Evolutionary conservation across 2,888 invertebrate species (phyloP), one percentile per base, ranked within the genome.

Genomic region (Siphlonurus alternatus): DNA sequence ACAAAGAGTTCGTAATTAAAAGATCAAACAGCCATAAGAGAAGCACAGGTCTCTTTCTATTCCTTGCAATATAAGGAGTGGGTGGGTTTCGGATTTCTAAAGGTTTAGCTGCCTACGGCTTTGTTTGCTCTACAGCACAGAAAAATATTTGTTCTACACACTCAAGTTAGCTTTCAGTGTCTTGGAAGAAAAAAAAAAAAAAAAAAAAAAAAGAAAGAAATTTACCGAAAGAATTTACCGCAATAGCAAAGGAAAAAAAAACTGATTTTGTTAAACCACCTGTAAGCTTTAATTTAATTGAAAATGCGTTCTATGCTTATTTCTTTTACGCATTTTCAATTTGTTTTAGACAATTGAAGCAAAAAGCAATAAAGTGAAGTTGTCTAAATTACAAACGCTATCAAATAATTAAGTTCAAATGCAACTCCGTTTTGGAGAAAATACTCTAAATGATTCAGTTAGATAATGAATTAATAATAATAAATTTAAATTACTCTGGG

Each of bases 1-100:
- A 56, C 56, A 56, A 56, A 56, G 56, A 56, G 56, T 10, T 56
- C n/a, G 22, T 56, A 56, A 56, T 56, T 56, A 56, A 56, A 56
- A 56, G 56, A 56, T 56, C 56, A 56, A 56, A 56, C 56, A 56
- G 56, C 56, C 19, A 22, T 22, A 38, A 38, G 38, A 38, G 15
- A 38, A 10, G n/a, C n/a, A n/a, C n/a, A n/a, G 15, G 38, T 38
- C 38, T 38, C 38, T 38, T 38, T n/a, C n/a, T n/a, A n/a, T n/a
- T n/a, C n/a, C 38, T 38, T 38, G 15, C 38, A 5, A 56, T n/a
- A 56, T 7, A n/a, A n/a, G 22, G 53, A 51, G 53, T 51, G 10
- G n/a, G 5, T 56, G 56, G 19, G 56, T 56, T 22, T 56, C 56
- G 38, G 38, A 38, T 56, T 22, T 56, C 19, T 22, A 56, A 56